Evolutionary conservation across 2,888 invertebrate genomes (phyloP).

Genomic region (Yponomeuta evonymella): DNA sequence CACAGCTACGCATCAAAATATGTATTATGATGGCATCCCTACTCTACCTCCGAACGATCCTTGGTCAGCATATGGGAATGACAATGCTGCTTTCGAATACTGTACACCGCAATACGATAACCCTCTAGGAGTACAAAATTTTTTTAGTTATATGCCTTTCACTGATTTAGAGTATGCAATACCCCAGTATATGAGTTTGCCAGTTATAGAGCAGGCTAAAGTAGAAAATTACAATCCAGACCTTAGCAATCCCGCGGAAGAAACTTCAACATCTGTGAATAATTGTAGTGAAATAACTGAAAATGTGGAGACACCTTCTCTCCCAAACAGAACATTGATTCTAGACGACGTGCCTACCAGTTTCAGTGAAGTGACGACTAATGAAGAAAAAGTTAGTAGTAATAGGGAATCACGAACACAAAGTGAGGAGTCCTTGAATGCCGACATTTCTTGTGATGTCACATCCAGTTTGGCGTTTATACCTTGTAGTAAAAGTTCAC

Average conservation of each 20-base stretch:
- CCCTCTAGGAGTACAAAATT: conserved; percentile 43
- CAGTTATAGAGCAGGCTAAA: conserved; percentile 47
- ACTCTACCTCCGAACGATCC: conserved; percentile 63
- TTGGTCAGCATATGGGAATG: conserved; percentile 57
- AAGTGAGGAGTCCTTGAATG: conserved; percentile 64
- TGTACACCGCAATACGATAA: conserved; percentile 56
- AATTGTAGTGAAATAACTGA: conserved; percentile 27
- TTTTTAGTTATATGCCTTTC: conserved; percentile 60
- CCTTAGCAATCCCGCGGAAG: conserved; percentile 29
- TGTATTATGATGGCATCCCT: conserved; percentile 60
- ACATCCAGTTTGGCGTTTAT: conserved; percentile 69
- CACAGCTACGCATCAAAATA: conserved; percentile 45
- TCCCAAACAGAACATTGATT: conserved; percentile 19
- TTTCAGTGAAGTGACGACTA: conserved; percentile 36
- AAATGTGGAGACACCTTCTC: not conserved
- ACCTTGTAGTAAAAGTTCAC: conserved; percentile 66
- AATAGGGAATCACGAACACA: conserved; percentile 51
- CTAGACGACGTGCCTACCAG: conserved; percentile 25
- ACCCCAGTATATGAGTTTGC: conserved; percentile 65
- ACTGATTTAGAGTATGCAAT: conserved; percentile 64
- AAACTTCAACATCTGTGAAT: conserved; percentile 25
- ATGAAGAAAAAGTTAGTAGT: conserved; percentile 41
- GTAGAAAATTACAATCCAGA: conserved; percentile 31
- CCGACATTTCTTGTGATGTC: conserved; percentile 63
- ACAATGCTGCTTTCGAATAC: conserved; percentile 54